Percentiles rank a stretch among this genome's conserved stretches.
These are phyloP conservation scores for Listronotus oregonensis DNA, from an alignment of 1,140 invertebrate genomes.

Conservation along the genomic window DNA sequence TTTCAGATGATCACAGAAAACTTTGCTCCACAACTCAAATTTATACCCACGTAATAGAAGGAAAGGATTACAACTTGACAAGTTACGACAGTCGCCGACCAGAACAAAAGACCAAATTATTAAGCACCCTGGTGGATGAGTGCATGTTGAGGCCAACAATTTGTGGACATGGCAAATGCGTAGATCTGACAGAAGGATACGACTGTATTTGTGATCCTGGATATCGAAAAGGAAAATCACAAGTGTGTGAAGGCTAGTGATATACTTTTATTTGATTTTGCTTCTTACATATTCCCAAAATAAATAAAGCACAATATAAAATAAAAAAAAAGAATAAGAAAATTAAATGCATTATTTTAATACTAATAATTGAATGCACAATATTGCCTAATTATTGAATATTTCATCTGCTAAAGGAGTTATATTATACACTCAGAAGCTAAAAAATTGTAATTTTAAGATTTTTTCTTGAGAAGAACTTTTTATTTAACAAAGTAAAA, in stretches of 20 bases:
- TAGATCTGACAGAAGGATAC: conserved; percentile 76
- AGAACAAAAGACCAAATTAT: conserved; percentile 41
- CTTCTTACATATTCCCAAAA: not conserved
- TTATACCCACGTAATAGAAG: conserved; percentile 12
- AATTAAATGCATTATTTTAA: too few relatives aligned
- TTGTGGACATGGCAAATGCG: conserved; percentile 77
- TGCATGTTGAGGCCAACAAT: conserved; percentile 75
- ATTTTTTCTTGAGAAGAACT: too few relatives aligned
- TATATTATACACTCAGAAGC: too few relatives aligned
- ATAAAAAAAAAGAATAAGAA: too few relatives aligned
- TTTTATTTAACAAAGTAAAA: too few relatives aligned
- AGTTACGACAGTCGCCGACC: conserved; percentile 33
- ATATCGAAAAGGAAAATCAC: conserved; percentile 45
- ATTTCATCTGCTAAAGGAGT: too few relatives aligned
- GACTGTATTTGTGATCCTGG: conserved; percentile 58
- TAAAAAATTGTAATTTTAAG: too few relatives aligned
- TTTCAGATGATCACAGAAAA: conserved; percentile 51
- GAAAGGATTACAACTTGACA: conserved; percentile 19
- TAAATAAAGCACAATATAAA: too few relatives aligned
- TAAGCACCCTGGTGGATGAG: conserved; percentile 64
- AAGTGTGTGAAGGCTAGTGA: conserved; percentile 53
- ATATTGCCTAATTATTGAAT: too few relatives aligned
- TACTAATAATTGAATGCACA: too few relatives aligned
- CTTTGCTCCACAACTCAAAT: conserved; percentile 40
- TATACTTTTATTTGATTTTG: conserved; percentile 26